Evolutionary conservation across 2,797 vertebrate genomes (phyloP).

Genomic region (Premnoplex brunnescens): DNA sequence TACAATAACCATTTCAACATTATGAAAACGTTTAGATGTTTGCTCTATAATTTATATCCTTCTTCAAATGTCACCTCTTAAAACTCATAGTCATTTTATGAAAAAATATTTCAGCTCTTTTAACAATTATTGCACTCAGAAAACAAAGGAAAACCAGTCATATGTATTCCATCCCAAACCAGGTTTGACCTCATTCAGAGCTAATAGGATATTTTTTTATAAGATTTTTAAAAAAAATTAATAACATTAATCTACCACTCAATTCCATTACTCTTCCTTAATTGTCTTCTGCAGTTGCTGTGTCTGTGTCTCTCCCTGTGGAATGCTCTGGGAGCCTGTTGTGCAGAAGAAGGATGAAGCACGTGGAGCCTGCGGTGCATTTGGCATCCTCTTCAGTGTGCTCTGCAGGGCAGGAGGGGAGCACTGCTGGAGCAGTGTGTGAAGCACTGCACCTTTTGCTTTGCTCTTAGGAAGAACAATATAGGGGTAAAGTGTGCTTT

Average conservation of each 20-base stretch:
- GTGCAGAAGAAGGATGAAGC: background rate
- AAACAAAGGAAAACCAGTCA: slow-evolving; percentile 40
- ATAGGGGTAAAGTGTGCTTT: background rate
- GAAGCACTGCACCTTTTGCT: background rate
- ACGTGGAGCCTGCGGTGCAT: rapidly evolving
- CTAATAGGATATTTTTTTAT: slow-evolving; percentile 18
- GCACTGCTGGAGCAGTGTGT: background rate
- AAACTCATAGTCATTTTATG: slow-evolving; percentile 68
- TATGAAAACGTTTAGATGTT: slow-evolving; percentile 65
- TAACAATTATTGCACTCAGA: slow-evolving; percentile 35
- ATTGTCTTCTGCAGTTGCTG: slow-evolving; percentile 17
- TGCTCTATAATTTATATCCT: slow-evolving; percentile 69
- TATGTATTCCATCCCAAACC: slow-evolving; percentile 17
- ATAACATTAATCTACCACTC: background rate
- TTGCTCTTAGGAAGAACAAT: background rate
- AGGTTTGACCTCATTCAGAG: slow-evolving; percentile 29
- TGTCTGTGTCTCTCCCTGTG: background rate
- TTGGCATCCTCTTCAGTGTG: background rate
- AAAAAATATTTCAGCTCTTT: slow-evolving; percentile 68
- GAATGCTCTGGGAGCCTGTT: background rate
- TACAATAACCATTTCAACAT: slow-evolving; percentile 66
- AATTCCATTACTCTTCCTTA: slow-evolving; percentile 15
- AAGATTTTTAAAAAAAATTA: background rate
- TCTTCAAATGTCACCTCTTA: slow-evolving; percentile 70
- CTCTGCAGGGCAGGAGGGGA: background rate